Percentiles rank a stretch among this genome's conserved stretches.
Evolutionary conservation across 1,140 invertebrate species (phyloP).

Genomic region (Steinernema feltiae): DNA sequence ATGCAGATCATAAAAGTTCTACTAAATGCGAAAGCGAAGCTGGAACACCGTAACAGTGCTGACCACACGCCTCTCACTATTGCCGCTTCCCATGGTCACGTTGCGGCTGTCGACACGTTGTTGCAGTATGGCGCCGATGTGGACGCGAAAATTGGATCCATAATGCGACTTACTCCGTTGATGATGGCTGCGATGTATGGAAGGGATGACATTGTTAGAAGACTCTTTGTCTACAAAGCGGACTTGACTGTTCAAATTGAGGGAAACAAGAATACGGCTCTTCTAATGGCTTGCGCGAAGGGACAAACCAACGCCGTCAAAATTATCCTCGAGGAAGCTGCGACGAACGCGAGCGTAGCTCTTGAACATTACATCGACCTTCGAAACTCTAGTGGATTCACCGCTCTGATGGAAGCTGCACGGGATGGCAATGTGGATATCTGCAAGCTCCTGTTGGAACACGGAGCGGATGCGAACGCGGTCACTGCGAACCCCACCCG

Average conservation of each 20-base stretch:
- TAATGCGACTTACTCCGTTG: background rate
- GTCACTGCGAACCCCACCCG: background rate
- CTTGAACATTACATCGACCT: background rate
- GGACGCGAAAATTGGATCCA: background rate
- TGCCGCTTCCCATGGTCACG: background rate
- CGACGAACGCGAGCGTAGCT: background rate
- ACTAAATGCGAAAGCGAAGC: conserved; percentile 89
- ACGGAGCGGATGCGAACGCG: conserved; percentile 93
- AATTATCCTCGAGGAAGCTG: background rate
- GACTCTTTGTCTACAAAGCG: background rate
- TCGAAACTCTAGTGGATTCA: conserved; percentile 72
- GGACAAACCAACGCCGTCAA: background rate
- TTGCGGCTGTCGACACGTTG: background rate
- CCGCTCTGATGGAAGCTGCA: conserved; percentile 94
- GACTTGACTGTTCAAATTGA: background rate
- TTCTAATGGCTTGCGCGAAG: background rate
- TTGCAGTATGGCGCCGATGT: background rate
- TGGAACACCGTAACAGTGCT: conserved; percentile 90
- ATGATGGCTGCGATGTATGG: background rate
- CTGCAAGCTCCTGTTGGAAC: conserved; percentile 84
- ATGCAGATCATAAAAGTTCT: conserved; percentile 85
- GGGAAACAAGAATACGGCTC: background rate
- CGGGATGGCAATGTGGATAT: conserved; percentile 96
- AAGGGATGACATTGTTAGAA: background rate
- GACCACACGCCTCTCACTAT: background rate